phyloP scores from a whole-genome alignment of 1,140 invertebrate species.

The Drosophila asahinai region DNA sequence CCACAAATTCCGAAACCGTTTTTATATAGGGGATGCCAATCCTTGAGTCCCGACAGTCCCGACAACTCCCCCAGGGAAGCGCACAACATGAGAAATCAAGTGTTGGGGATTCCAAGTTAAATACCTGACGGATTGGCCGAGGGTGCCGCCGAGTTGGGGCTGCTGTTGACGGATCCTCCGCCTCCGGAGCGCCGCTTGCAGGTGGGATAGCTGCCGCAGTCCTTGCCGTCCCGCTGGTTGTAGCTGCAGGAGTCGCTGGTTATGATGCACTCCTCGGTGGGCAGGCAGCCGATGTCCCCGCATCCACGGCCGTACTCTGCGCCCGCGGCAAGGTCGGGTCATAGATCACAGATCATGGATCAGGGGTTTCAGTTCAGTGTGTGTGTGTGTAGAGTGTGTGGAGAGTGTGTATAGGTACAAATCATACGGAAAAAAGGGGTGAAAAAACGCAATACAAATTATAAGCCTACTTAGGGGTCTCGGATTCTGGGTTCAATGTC shows the following conservation, averaged over 20 bases:
- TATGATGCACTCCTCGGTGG: conserved; percentile 90
- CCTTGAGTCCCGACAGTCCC: conserved; percentile 3
- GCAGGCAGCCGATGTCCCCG: conserved; percentile 90
- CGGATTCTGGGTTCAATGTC: conserved; percentile 32
- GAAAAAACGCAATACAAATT: conserved; percentile 27
- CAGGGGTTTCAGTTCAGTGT: conserved; percentile 7
- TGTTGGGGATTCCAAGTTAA: conserved; percentile 63
- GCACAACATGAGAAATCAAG: conserved; percentile 37
- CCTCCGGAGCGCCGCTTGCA: conserved; percentile 87
- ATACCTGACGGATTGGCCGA: conserved; percentile 84
- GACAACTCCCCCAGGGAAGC: conserved; percentile 39
- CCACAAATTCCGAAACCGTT: not conserved
- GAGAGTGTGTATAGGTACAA: conserved; percentile 10
- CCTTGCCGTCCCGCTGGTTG: conserved; percentile 86
- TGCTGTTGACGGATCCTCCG: conserved; percentile 41
- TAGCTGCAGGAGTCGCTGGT: conserved; percentile 89
- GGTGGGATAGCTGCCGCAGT: conserved; percentile 89
- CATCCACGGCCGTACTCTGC: conserved; percentile 91
- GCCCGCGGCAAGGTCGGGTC: conserved; percentile 13
- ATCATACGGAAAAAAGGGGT: conserved; percentile 31
- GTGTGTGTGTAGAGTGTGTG: conserved; percentile 1
- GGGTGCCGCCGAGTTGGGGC: conserved; percentile 56
- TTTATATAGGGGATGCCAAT: conserved; percentile 10
- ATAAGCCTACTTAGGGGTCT: conserved; percentile 22
- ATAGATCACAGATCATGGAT: conserved; percentile 1